phyloP scores from a whole-genome alignment of 2,113 vertebrate genomes.

The Malurus elegans region DNA sequence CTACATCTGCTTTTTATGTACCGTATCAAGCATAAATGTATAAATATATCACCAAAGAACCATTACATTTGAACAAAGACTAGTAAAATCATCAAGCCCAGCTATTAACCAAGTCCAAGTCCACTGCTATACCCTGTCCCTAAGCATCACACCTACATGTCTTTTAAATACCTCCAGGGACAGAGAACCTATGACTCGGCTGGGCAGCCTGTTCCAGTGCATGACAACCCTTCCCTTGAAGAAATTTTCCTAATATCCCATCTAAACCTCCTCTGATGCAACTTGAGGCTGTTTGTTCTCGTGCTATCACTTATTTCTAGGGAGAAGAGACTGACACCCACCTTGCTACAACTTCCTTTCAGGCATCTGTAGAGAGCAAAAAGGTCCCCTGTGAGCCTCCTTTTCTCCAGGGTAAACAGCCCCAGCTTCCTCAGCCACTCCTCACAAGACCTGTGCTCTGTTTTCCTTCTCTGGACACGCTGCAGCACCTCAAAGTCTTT shows the following conservation, averaged over 20 bases:
- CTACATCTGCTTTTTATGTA: background rate
- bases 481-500: background rate
- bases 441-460: background rate
- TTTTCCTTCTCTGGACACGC: background rate
- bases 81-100: background rate
- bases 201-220: background rate
- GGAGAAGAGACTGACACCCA: background rate
- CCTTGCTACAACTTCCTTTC: background rate
- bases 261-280: background rate
- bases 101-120: background rate
- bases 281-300: background rate
- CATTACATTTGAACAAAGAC: background rate
- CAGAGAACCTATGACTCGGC: background rate
- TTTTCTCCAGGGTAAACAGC: background rate
- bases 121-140: fast-evolving
- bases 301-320: background rate
- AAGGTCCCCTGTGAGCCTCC: background rate
- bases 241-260: background rate
- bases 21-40: background rate
- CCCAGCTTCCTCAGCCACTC: background rate
- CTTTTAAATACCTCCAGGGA: background rate
- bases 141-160: background rate
- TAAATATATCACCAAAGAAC: background rate
- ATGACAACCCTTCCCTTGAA: background rate
- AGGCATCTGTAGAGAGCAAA: background rate